phyloP scores from a whole-genome alignment of 2,888 invertebrate genomes.

The Clivina fossor region DNA sequence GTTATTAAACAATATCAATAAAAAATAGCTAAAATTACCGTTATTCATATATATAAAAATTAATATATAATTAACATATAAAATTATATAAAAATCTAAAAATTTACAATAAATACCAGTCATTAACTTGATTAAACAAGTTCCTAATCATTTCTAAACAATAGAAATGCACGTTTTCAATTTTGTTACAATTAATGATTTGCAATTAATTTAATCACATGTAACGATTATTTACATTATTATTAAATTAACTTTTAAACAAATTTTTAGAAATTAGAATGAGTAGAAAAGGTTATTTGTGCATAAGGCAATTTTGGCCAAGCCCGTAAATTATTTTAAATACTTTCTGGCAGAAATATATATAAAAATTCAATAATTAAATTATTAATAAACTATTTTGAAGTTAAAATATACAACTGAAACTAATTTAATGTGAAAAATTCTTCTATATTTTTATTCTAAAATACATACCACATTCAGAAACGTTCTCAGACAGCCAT shows the following conservation, averaged over 20 bases:
- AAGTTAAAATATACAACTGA: not conserved
- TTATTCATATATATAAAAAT: no score
- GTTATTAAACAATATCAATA: no score
- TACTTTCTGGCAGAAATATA: not conserved
- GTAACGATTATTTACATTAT: not conserved
- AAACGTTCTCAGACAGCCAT: conserved; percentile 32
- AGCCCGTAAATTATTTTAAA: conserved; percentile 26
- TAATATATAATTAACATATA: no score
- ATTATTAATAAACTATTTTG: conserved; percentile 7
- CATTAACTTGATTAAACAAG: no score
- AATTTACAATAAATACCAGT: conserved; percentile 19
- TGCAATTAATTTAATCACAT: not conserved
- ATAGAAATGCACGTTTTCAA: conserved; percentile 24
- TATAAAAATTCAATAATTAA: not conserved
- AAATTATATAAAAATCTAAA: no score
- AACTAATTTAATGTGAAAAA: not conserved
- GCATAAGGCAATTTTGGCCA: conserved; percentile 26
- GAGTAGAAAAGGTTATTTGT: conserved; percentile 24
- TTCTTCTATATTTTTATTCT: conserved; percentile 6
- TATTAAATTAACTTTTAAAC: not conserved
- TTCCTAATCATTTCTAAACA: no score
- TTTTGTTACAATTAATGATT: conserved; percentile 1
- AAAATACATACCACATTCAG: conserved; percentile 29
- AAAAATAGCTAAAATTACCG: no score
- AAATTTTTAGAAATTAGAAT: conserved; percentile 5